Evolutionary conservation across 2,888 invertebrate genomes (phyloP), one percentile per base, ranked within the genome.

Genomic region (Pyrgus malvae): DNA sequence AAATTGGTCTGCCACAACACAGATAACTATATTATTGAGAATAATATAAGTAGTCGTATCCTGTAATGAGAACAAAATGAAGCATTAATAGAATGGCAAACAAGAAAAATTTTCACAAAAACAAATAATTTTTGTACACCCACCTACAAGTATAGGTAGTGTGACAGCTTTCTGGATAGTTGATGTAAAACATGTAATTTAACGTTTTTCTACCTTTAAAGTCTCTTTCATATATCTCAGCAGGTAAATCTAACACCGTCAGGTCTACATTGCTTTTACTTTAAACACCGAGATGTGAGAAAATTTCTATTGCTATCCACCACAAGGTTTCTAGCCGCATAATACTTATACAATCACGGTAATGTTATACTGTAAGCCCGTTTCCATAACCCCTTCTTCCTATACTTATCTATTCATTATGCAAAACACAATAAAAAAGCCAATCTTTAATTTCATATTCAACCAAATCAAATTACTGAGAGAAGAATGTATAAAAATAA

Each of bases 391-490:
- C 59, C 50, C 50, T 62, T 61, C 56, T 60, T 56, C 48, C 58
- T 54, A 57, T 56, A 59, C 59, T 57, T 61, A 59, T 62, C 60
- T 58, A 62, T 60, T 56, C 60, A 67, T 69, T 66, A 70, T 69
- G 74, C 69, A 74, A 71, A 74, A 76, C 74, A 78, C 76, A 76
- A 80, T 76, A 71, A 69, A 68, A 72, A 69, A 69, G 12, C 80
- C 74, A 76, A 69, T 74, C 67, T 74, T 75, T 78, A 74, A 78
- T 79, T 80, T 80, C 76, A 77, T 77, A 80, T 76, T 73, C 75
- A 70, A 80, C 75, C 69, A 82, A 80, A 82, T 81, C 78, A 76
- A 83, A 82, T 81, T 78, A 83, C 78, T 71, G 73, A 78, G 68
- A 75, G 74, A 71, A 69, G 74, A 76, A 74, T 73, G 72, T 68